phyloP scores from a whole-genome alignment of 2,113 vertebrate genomes.

The Synchiropus splendidus region DNA sequence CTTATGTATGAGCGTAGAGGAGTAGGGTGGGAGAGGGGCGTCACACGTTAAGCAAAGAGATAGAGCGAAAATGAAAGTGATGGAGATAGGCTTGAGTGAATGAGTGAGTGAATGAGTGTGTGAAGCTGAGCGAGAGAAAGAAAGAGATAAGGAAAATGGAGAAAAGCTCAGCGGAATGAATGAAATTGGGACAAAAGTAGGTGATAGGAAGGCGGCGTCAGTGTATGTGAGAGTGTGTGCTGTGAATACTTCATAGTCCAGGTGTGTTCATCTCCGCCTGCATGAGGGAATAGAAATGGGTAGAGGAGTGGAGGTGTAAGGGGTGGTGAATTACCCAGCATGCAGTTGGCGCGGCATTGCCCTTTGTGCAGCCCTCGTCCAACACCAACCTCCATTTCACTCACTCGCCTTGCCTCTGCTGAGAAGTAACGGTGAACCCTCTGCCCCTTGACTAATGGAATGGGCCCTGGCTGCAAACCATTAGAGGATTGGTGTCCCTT shows the following conservation, averaged over 20 bases:
- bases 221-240: slow-evolving; percentile 14
- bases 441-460: slow-evolving; percentile 62
- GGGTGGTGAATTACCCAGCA: slow-evolving; percentile 46
- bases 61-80: slow-evolving; percentile 55
- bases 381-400: slow-evolving; percentile 59
- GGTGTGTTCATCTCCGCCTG: slow-evolving; percentile 23
- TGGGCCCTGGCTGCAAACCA: slow-evolving; percentile 57
- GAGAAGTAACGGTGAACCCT: slow-evolving; percentile 52
- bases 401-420: slow-evolving; percentile 34
- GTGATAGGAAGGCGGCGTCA: slow-evolving; percentile 32
- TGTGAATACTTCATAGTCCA: slow-evolving; percentile 12
- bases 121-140: slow-evolving; percentile 40
- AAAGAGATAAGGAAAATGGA: slow-evolving; percentile 62
- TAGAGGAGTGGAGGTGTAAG: slow-evolving; percentile 10
- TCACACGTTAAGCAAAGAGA: slow-evolving; percentile 37
- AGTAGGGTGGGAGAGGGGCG: not conserved
- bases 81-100: slow-evolving; percentile 54
- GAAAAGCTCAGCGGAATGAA: slow-evolving; percentile 59
- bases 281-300: slow-evolving; percentile 36
- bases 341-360: slow-evolving; percentile 51
- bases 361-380: slow-evolving; percentile 49
- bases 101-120: slow-evolving; percentile 40
- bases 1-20: slow-evolving; percentile 36
- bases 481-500: slow-evolving; percentile 62
- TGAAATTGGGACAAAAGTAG: slow-evolving; percentile 56